phyloP scores from a whole-genome alignment of 2,888 invertebrate genomes.

The Philopedon plagiatum region DNA sequence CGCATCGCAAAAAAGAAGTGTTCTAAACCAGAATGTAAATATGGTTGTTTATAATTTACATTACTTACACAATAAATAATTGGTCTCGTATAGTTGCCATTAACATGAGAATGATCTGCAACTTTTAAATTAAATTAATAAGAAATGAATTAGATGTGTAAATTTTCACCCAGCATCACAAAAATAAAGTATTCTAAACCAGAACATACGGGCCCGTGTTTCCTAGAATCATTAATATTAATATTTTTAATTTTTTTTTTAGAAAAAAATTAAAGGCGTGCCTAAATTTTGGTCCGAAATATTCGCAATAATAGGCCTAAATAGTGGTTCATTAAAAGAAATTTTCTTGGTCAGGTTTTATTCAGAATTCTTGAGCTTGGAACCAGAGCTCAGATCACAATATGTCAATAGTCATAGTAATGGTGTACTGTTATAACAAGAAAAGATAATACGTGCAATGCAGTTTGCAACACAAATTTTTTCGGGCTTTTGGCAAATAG shows the following conservation, averaged over 20 bases:
- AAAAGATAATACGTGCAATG: slow-evolving; percentile 48
- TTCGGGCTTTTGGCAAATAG: slow-evolving; percentile 23
- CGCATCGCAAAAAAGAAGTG: too few species aligned
- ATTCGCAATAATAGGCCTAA: slow-evolving; percentile 7
- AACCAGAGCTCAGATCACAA: slow-evolving; percentile 42
- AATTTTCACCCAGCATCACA: too few species aligned
- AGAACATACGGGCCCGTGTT: too few species aligned
- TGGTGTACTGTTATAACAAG: slow-evolving; percentile 53
- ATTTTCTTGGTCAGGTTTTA: not conserved
- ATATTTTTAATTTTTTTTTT: not conserved
- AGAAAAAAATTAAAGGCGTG: not conserved
- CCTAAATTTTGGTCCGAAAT: not conserved
- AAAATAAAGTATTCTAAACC: too few species aligned
- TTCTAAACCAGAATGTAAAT: too few species aligned
- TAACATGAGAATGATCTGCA: too few species aligned
- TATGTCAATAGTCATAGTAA: slow-evolving; percentile 57
- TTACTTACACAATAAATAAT: too few species aligned
- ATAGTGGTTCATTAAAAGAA: not conserved
- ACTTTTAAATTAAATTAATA: too few species aligned
- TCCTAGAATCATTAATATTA: too few species aligned
- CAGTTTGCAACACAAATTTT: slow-evolving; percentile 27
- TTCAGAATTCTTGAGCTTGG: not conserved
- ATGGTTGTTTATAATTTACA: too few species aligned
- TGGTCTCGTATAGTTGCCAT: too few species aligned
- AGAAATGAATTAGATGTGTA: too few species aligned